Evolutionary conservation across 2,888 invertebrate genomes (phyloP), one percentile per base, ranked within the genome.

Genomic region (Melanargia galathea): DNA sequence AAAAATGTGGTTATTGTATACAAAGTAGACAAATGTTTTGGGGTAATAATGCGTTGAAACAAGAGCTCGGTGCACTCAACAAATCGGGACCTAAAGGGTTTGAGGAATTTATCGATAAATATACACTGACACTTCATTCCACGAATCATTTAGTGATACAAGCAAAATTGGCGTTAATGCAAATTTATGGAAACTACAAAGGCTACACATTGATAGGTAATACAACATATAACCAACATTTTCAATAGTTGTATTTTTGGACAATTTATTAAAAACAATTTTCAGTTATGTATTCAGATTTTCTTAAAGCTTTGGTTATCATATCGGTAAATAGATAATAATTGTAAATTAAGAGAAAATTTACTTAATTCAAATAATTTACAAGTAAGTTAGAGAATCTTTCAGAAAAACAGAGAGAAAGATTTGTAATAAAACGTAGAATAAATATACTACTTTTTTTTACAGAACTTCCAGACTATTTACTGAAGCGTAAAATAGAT

Each of bases 151-250:
- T 95, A 70, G 87, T 94, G 0, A 80, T 95, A 18, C 93, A 94
- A 76, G 93, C 94, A 1, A 95, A 95, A 76, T 93, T 95, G 76
- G 94, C 94, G 2, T 82, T 96, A 38, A 88, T 93, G 54, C 95
- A 95, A 79, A 90, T 95, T 68, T 95, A 95, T 76, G 95, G 95
- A 64, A 93, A 93, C 79, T 82, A 86, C 6, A 87, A 92, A 62
- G 93, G 93, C 70, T 94, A 91, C 73, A 75, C 76, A 35, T 82
- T 93, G 70, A 74, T 90, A 75, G 94, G 94, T 94, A 81, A 65
- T 45, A 59, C 20, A 48, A 46, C 5, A 18, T 13, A 3, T 26
- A 20, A 3, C 20, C 10, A 2, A 8, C 11, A 35, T 35, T 11
- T 35, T 35, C 13, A 35, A 11, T 4, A 35, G 3, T 35, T 4